phyloP scores from a whole-genome alignment of 1,140 invertebrate species.

The Aphelinus atriplicis region DNA sequence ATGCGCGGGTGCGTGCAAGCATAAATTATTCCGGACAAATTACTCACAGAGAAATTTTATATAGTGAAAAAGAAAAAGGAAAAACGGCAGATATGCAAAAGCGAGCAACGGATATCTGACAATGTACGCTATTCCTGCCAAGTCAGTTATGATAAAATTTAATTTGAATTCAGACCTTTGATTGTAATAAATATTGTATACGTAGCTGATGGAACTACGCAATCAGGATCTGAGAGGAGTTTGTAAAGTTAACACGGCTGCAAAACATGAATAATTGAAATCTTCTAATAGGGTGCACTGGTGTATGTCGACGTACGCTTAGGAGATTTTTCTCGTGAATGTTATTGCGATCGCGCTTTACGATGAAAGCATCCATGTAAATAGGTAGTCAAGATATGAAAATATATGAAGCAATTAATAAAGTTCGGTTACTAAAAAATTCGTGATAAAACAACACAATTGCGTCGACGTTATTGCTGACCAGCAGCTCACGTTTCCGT shows the following conservation, averaged over 20 bases:
- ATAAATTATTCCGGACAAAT: too few species aligned
- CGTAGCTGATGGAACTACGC: too few species aligned
- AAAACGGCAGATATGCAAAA: background rate
- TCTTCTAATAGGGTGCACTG: constrained; percentile 17
- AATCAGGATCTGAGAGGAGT: background rate
- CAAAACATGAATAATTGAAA: constrained; percentile 1
- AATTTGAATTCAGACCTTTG: too few species aligned
- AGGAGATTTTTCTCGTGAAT: constrained; percentile 8
- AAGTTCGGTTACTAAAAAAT: constrained; percentile 36
- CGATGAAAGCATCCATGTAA: constrained; percentile 31
- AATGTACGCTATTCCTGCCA: constrained; percentile 12
- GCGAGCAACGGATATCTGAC: background rate
- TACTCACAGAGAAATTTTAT: constrained; percentile 24
- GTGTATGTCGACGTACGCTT: background rate
- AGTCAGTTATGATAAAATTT: constrained; percentile 9
- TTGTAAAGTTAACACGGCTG: constrained; percentile 14
- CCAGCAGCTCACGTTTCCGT: background rate
- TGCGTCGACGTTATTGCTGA: background rate
- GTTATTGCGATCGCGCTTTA: constrained; percentile 9
- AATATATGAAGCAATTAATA: constrained; percentile 32
- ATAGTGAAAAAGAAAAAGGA: background rate
- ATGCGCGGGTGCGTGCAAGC: too few species aligned
- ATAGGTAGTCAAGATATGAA: constrained; percentile 30
- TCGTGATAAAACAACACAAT: constrained; percentile 13
- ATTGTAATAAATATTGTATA: too few species aligned